phyloP scores from a whole-genome alignment of 1,140 invertebrate genomes.

The Thaumatotibia leucotreta region DNA sequence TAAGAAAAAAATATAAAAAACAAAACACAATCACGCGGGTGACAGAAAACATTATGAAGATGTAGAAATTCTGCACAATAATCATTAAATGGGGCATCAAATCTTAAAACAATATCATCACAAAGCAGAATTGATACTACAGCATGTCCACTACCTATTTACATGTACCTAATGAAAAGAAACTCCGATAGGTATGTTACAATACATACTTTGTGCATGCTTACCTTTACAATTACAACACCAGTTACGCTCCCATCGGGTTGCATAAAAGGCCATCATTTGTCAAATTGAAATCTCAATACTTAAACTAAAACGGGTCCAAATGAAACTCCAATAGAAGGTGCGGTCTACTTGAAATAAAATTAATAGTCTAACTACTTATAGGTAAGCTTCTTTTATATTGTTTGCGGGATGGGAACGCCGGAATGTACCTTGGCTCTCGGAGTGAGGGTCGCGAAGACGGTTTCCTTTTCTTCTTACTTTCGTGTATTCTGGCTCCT shows the following conservation, averaged over 20 bases:
- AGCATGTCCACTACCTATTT: conserved; percentile 30
- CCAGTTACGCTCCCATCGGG: conserved; percentile 74
- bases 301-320: conserved; percentile 55
- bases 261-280: conserved; percentile 75
- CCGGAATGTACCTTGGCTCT: conserved; percentile 83
- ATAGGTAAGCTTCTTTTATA: conserved; percentile 53
- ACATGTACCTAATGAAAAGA: conserved; percentile 18
- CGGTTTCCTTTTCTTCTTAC: conserved; percentile 86
- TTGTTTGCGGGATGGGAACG: not conserved
- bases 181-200: conserved; percentile 38
- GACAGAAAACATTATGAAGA: too few relatives aligned
- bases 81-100: not conserved
- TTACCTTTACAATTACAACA: conserved; percentile 75
- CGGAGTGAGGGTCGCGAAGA: conserved; percentile 85
- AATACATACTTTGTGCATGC: conserved; percentile 70
- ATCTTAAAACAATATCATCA: not conserved
- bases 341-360: conserved; percentile 71
- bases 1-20: too few relatives aligned
- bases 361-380: conserved; percentile 71
- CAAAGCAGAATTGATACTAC: not conserved
- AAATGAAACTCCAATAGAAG: conserved; percentile 63
- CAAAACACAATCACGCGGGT: too few relatives aligned
- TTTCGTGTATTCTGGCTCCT: conserved; percentile 89
- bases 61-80: too few relatives aligned
- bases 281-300: conserved; percentile 67